Base-by-base conservation (phyloP, 2,113 vertebrate species). In the Okapia johnstoni region DNA sequence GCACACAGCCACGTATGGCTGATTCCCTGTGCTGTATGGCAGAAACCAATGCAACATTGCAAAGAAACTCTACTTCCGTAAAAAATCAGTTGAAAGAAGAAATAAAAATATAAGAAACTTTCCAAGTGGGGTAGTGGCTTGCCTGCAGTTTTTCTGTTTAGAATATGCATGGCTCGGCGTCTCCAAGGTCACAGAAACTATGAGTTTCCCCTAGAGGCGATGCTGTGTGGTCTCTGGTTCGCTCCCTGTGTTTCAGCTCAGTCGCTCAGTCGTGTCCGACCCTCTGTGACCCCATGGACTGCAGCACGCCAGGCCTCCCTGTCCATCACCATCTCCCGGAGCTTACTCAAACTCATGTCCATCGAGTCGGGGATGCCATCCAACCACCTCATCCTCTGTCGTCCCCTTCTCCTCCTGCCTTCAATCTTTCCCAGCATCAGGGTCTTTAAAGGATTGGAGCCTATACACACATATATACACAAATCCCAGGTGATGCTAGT, bases 281-380 rank as follows among this genome's bases (percentile, higher is more conserved):
- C 21, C 33, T 66, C 11, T 36, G 63, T 0, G 0, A 66, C n/a
- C 17, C 8, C 4, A 0, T 1, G 8, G 33, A 36, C 8, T 2
- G n/a, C 4, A 66, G 63, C 8, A 66, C 1, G 2, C 2, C 33
- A 36, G 63, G 4, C 63, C 2, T 19, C n/a, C 4, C 17, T 36
- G 17, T 36, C 2, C 63, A 0, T 66, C 63, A 21, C 63, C 63
- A 21, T 1, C 63, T 36, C 1, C 33, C 0, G 1, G 63, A 36
- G 63, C 0, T 10, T 1, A 1, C 63, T 36, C 63, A 8, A 2
- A 66, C 17, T 5, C 63, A 66, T 0, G 33, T 1, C 4, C 17
- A 21, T 21, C 0, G 2, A 36, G 63, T 21, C 2, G 0, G 63
- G 10, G 63, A 21, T 66, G 63, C 33, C 63, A 10, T 10, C 17